These are phyloP conservation scores for Brachionus plicatilis DNA, from an alignment of 1,140 invertebrate species.

Conservation along the genomic window DNA sequence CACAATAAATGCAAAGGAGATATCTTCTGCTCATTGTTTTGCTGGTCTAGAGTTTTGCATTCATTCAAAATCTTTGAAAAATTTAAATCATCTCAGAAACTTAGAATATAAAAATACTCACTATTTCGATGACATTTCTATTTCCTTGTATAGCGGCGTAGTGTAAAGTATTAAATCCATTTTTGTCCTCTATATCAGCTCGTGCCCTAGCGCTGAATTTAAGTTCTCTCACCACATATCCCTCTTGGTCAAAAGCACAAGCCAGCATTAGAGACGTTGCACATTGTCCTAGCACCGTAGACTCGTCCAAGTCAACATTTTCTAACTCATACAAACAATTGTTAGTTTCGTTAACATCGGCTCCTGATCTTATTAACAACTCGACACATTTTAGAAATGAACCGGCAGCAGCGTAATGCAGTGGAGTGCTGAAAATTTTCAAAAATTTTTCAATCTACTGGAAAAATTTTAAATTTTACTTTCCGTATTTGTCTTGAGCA, in stretches of 20 bases:
- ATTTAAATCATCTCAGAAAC: neutral
- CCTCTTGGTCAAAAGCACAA: conserved; percentile 36
- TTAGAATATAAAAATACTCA: neutral
- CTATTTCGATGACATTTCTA: conserved; percentile 36
- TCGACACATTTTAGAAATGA: conserved; percentile 35
- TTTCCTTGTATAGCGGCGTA: conserved; percentile 13
- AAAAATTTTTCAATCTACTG: neutral
- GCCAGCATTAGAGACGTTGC: conserved; percentile 15
- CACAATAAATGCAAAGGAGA: conserved; percentile 8
- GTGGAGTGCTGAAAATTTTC: neutral
- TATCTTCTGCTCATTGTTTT: neutral
- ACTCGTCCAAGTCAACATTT: neutral
- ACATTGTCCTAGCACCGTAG: neutral
- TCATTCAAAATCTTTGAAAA: conserved; percentile 15
- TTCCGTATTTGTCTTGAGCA: conserved; percentile 28
- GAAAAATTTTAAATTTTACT: neutral
- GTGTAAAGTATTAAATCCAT: conserved; percentile 31
- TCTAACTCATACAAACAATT: neutral
- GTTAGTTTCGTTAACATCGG: conserved; percentile 30
- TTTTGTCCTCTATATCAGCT: neutral
- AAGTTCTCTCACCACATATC: conserved; percentile 24
- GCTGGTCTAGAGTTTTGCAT: conserved; percentile 22
- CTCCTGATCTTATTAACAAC: conserved; percentile 8
- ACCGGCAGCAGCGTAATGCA: conserved; percentile 18
- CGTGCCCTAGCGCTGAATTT: conserved; percentile 1